phyloP scores from a whole-genome alignment of 2,797 vertebrate genomes.

The Heteromormyrus szaboi region DNA sequence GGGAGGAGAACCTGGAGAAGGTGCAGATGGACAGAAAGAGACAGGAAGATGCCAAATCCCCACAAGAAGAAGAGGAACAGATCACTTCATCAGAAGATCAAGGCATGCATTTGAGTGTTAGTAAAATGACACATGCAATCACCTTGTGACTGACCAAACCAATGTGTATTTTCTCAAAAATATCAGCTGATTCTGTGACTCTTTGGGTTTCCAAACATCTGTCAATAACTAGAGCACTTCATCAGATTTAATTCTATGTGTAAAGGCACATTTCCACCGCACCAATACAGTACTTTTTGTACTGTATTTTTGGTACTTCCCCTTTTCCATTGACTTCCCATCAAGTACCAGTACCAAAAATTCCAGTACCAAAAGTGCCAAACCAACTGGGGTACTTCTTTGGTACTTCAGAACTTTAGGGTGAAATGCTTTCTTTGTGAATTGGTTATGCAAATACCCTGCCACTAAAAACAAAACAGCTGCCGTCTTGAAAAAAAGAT shows the following conservation, averaged over 20 bases:
- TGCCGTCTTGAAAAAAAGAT: neutral
- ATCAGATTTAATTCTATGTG: neutral
- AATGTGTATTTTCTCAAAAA: neutral
- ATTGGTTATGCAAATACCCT: neutral
- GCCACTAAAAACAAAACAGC: neutral
- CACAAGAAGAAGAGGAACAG: conserved; percentile 21
- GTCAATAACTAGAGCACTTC: neutral
- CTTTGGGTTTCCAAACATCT: neutral
- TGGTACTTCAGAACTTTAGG: neutral
- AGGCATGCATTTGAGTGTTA: conserved; percentile 23
- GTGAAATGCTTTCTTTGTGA: neutral
- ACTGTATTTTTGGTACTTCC: too few relatives aligned
- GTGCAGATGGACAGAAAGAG: conserved; percentile 15
- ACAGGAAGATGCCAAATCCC: conserved; percentile 16
- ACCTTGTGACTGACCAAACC: neutral
- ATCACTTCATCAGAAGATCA: conserved; percentile 16
- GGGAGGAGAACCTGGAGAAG: conserved; percentile 66
- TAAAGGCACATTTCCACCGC: neutral
- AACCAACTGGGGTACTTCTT: neutral
- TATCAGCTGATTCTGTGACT: neutral
- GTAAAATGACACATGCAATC: conserved; percentile 20
- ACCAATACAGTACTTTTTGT: neutral
- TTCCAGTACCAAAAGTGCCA: neutral
- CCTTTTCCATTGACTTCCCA: neutral
- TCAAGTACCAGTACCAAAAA: neutral